Evolutionary conservation across 2,888 invertebrate genomes (phyloP), one percentile per base, ranked within the genome.

Genomic region (Microdon myrmicae): DNA sequence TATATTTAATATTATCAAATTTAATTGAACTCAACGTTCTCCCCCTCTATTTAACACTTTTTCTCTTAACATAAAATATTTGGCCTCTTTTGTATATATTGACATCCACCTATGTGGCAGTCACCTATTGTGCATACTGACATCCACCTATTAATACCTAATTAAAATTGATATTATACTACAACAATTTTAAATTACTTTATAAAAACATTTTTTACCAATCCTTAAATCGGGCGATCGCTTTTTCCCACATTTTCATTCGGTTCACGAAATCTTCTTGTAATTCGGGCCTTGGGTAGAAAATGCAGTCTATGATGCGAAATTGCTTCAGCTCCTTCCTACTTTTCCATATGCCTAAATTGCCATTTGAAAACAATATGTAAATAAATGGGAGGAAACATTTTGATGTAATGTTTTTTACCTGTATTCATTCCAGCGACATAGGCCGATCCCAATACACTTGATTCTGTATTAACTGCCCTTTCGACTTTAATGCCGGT

Each of bases 381-480:
- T 25, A 8, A 7, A 8, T 3, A n/a, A 16, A 25, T n/a, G 1
- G 10, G 4, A 7, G 4, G 10, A 10, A 14, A 14, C 1, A n/a
- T 14, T 25, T 16, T 19, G 20, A 8, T 19, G n/a, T 20, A 16
- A n/a, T n/a, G n/a, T n/a, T 3, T 10, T 71, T 69, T 77, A 87
- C 94, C 94, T 74, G 85, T 80, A 47, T 87, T 85, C 3, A 94
- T 75, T 13, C 96, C 96, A 4, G 95, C 92, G 56, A 96, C 81
- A 74, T 89, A 90, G 0, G 93, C 92, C 51, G 90, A 90, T 0
- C 98, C 98, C 47, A 92, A 81, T 23, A 90, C 89, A 1, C 95
- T 89, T 84, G 92, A 89, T 79, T 96, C 95, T 0, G 86, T 82
- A 61, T 87, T 86, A 0, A 79, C 76, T 0, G 91, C 85, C 22